Conservation (phyloP, 2,888 invertebrate species). For the Zootermopsis nevadensis region DNA sequence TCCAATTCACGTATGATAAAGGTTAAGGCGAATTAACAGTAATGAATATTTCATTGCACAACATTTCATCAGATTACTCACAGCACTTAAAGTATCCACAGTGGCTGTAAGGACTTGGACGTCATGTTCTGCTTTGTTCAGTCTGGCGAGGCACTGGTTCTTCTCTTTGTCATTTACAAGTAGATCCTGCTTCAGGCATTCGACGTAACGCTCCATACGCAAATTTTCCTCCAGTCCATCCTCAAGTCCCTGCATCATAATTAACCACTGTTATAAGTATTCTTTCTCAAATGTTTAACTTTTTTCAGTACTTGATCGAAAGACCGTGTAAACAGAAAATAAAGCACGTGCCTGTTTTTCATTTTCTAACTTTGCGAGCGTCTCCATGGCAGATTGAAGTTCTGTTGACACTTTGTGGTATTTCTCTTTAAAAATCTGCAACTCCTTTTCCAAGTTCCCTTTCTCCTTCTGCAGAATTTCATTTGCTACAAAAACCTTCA, state of each 20-base stretch:
- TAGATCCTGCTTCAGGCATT: conserved; percentile 46
- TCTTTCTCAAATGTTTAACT: neutral
- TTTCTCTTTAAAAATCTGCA: neutral
- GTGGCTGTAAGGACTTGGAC: conserved; percentile 48
- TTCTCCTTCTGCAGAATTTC: conserved; percentile 26
- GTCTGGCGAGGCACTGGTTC: conserved; percentile 35
- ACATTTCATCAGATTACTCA: conserved; percentile 1
- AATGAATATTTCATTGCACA: too few species aligned
- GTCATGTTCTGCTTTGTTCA: conserved; percentile 47
- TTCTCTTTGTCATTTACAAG: conserved; percentile 46
- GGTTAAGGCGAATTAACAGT: too few species aligned
- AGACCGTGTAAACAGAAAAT: neutral
- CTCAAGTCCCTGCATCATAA: conserved; percentile 29
- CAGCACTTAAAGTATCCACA: conserved; percentile 34
- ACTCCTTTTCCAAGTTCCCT: neutral
- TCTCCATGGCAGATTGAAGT: neutral
- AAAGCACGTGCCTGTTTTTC: conserved; percentile 36
- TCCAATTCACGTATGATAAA: too few species aligned
- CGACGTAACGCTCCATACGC: conserved; percentile 46
- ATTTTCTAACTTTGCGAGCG: neutral
- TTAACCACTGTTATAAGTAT: too few species aligned
- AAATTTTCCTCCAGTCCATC: conserved; percentile 41
- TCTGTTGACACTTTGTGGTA: neutral
- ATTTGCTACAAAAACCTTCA: conserved; percentile 13
- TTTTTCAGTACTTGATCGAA: too few species aligned